A percentile compares a stretch with the other conserved stretches of the same genome.
Evolutionary conservation across 2,888 invertebrate species (phyloP).

Genomic region (Drosophila conformis): DNA sequence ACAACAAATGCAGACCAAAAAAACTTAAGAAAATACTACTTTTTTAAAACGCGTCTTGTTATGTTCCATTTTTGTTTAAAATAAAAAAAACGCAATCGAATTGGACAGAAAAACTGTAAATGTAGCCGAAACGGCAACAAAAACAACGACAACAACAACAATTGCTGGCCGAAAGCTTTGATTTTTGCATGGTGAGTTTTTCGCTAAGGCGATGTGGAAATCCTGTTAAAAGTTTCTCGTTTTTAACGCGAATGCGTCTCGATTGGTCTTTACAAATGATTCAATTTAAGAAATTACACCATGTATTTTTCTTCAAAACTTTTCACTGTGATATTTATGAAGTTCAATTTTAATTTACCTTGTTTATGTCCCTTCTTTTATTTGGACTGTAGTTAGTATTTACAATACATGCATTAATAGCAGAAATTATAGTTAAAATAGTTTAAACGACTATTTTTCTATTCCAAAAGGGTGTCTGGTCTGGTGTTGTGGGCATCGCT

Average conservation of each 20-base stretch:
- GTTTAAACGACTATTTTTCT: no score
- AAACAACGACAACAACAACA: constrained; percentile 17
- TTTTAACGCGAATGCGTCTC: background rate
- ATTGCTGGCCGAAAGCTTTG: constrained; percentile 16
- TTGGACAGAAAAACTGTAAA: constrained; percentile 24
- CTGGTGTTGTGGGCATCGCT: background rate
- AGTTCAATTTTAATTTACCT: background rate
- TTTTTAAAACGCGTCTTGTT: constrained; percentile 14
- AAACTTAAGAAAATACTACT: background rate
- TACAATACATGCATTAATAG: background rate
- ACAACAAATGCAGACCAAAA: constrained; percentile 27
- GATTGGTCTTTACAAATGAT: background rate
- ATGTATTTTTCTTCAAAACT: background rate
- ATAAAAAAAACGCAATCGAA: constrained; percentile 32
- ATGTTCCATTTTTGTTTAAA: constrained; percentile 11
- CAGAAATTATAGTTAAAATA: background rate
- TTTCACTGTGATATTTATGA: background rate
- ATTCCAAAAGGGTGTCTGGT: background rate
- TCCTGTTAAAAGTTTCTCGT: background rate
- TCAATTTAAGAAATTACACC: background rate
- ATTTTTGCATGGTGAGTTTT: constrained; percentile 47
- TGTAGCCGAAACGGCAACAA: constrained; percentile 7
- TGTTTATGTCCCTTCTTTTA: background rate
- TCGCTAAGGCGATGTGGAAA: background rate
- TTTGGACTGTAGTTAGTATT: background rate